Evolutionary conservation across 2,113 vertebrate species (phyloP), one percentile per base, ranked within the genome.

Genomic region (Colius striatus): DNA sequence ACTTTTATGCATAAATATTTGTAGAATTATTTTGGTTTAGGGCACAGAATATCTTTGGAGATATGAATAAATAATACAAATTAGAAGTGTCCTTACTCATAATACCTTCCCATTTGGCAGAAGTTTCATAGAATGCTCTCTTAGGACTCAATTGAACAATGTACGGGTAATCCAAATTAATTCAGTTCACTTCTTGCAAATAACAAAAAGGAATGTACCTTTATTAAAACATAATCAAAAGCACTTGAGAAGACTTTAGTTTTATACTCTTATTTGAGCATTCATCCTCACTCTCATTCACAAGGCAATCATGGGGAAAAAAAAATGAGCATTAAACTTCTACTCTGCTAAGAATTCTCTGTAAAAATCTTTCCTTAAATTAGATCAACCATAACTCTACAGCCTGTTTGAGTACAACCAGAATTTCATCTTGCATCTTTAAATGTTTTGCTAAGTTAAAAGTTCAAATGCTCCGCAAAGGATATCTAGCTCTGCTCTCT

Each of bases 21-120:
- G n/a, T 67, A 78, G n/a, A 61, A 90, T 87, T 74, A 79, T 90
- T 94, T 83, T 73, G 82, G 12, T 25, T 91, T 92, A 89, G 14
- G 34, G 38, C 76, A 61, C 48, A 78, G 58, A 45, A 27, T 66
- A 92, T 74, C 61, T 84, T 74, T 74, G 79, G 85, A 95, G 91
- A 90, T 71, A 94, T 4, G 8, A 87, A 63, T 55, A 87, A 92
- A 54, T 51, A 95, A 95, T 29, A 29, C 58, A 87, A 83, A 77
- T 83, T 71, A 77, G 43, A 82, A 83, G 29, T 5, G 26, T 48
- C 38, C 45, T 72, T 92, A 84, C 20, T 65, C 17, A 3, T 38
- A 82, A 85, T 34, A 60, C 50, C 47, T 70, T 62, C 30, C 20
- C 34, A 70, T 48, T 60, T 43, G 36, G 43, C 58, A 57, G 43